These are phyloP conservation scores for Ypsolopha sequella DNA, from an alignment of 2,888 invertebrate genomes.

Conservation along the genomic window DNA sequence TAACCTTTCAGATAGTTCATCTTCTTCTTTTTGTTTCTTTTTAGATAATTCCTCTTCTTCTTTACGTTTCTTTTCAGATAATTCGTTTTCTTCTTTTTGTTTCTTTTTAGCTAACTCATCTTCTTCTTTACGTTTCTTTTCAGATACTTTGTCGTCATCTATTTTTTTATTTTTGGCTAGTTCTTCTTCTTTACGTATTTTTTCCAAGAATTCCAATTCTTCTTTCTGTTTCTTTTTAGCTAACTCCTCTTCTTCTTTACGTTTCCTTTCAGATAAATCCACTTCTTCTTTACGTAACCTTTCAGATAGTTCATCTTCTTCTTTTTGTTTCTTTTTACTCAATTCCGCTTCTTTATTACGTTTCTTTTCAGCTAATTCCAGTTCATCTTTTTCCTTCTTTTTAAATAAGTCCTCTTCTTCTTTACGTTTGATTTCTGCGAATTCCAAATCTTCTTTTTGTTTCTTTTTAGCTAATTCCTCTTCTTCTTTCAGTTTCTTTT, in stretches of 20 bases:
- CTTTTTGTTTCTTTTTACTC: constrained; percentile 13
- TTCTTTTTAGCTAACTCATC: constrained; percentile 7
- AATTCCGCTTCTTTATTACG: constrained; percentile 12
- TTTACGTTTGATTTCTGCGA: neutral
- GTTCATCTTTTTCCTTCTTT: constrained; percentile 8
- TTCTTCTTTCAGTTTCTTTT: constrained; percentile 7
- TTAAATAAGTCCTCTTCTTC: constrained; percentile 1
- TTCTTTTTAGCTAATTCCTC: constrained; percentile 4
- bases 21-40: neutral
- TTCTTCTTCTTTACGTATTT: too few relatives aligned
- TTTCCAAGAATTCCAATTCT: too few relatives aligned
- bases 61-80: neutral
- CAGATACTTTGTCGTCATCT: too few relatives aligned
- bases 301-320: too few relatives aligned
- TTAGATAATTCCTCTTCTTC: neutral
- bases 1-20: neutral
- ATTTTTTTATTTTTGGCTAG: too few relatives aligned
- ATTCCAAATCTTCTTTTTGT: neutral
- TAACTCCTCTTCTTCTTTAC: constrained; percentile 12
- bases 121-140: neutral
- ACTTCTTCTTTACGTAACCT: too few relatives aligned
- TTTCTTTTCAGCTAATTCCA: constrained; percentile 8
- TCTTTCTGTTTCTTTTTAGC: too few relatives aligned
- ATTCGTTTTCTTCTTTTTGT: neutral
- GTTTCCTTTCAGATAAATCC: too few relatives aligned